These are phyloP conservation scores for Ceratina australensis DNA, from an alignment of 1,140 invertebrate genomes.

Conservation along the genomic window DNA sequence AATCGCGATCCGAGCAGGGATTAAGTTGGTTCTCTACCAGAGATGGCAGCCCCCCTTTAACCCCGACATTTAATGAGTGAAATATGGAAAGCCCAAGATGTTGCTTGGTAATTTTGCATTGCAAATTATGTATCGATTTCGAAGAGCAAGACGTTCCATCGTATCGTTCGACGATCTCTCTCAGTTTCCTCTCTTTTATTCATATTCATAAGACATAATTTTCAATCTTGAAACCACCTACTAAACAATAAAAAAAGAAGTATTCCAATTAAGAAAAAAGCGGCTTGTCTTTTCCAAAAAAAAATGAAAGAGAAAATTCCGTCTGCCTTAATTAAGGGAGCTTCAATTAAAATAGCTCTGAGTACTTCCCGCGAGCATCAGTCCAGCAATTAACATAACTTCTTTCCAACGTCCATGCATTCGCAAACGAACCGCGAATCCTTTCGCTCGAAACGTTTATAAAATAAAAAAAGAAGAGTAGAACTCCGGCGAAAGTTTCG, in stretches of 20 bases:
- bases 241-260: too few relatives aligned
- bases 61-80: constrained; percentile 26
- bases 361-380: neutral
- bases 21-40: neutral
- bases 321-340: neutral
- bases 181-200: too few relatives aligned
- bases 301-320: too few relatives aligned
- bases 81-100: constrained; percentile 11
- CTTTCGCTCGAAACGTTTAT: neutral
- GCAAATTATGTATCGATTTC: constrained; percentile 34
- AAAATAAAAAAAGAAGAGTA: neutral
- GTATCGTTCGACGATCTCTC: too few relatives aligned
- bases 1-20: neutral
- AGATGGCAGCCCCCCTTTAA: neutral
- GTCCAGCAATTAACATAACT: constrained; percentile 8
- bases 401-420: too few relatives aligned
- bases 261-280: neutral
- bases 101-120: constrained; percentile 24
- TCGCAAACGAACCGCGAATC: neutral
- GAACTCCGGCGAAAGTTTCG: neutral
- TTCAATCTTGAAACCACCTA: too few relatives aligned
- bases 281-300: too few relatives aligned
- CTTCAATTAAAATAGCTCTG: neutral
- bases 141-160: neutral
- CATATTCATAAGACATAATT: too few relatives aligned